These are phyloP conservation scores for Monopterus albus DNA, from an alignment of 2,113 vertebrate genomes.

Conservation along the genomic window DNA sequence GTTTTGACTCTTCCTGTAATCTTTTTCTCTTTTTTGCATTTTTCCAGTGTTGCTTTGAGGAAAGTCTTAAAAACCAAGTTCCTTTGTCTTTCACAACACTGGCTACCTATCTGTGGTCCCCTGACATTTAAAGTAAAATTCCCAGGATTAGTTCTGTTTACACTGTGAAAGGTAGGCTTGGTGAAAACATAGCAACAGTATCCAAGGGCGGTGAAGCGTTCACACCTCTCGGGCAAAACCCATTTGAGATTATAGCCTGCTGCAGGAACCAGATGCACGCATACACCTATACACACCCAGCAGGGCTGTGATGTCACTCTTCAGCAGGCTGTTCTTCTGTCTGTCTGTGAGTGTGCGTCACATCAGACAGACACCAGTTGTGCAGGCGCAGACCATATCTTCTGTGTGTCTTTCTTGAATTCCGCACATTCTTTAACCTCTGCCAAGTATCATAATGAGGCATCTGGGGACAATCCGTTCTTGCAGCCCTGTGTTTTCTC, in stretches of 20 bases:
- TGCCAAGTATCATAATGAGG: conserved; percentile 19
- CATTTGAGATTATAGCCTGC: neutral
- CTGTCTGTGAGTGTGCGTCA: conserved; percentile 27
- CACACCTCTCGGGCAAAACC: conserved; percentile 34
- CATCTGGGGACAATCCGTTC: conserved; percentile 57
- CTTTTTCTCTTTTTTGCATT: neutral
- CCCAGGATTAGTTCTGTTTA: conserved; percentile 62
- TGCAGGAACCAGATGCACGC: conserved; percentile 3
- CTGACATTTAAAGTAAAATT: conserved; percentile 62
- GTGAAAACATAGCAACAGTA: conserved; percentile 70
- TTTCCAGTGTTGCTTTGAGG: neutral
- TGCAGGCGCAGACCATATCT: neutral
- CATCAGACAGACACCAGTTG: conserved; percentile 15
- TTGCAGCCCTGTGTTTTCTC: conserved; percentile 14
- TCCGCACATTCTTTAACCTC: conserved; percentile 52
- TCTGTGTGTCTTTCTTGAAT: conserved; percentile 16
- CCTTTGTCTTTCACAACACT: conserved; percentile 35
- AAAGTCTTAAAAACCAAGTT: conserved; percentile 32
- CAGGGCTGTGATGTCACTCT: conserved; percentile 27
- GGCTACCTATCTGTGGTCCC: conserved; percentile 31
- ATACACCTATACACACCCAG: conserved; percentile 17
- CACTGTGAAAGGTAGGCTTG: conserved; percentile 33
- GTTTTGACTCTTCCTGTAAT: neutral
- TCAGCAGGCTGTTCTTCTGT: neutral
- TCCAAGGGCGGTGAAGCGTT: conserved; percentile 34